Base-by-base conservation (phyloP, 2,888 invertebrate genomes). In the Nephrotoma appendiculata region DNA sequence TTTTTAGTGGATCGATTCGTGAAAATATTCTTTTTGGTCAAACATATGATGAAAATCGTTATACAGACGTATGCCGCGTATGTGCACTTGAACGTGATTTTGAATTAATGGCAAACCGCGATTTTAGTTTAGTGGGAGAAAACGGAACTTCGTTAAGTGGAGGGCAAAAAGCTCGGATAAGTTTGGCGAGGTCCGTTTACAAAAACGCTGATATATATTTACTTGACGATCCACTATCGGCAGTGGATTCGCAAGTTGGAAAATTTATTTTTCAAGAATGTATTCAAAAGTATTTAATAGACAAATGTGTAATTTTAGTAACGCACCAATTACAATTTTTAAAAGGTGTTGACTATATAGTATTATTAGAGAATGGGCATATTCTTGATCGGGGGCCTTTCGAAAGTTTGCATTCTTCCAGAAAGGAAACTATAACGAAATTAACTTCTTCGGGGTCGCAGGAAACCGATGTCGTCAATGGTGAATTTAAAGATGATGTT, bases 131-230 rank as follows among this genome's bases (percentile, higher is more conserved):
- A 86, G 95, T 97, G 0, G 97, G 97, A 2, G 97, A 97, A 89
- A 93, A 96, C 86, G 97, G 97, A 9, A 94, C 95, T 0, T 95
- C 95, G 5, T 91, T 98, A 11, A 96, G 96, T 57, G 97, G 97
- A 6, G 97, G 97, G 6, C 97, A 97, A 91, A 94, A 94, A 90
- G 96, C 97, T 0, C 93, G 97, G 88, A 94, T 98, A 42, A 96
- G 96, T 90, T 92, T 97, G 71, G 96, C 96, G 0, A 92, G 96
- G 89, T 94, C 96, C 1, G 92, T 96, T 84, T 97, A 96, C 89
- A 94, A 94, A 89, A 93, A 95, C 88, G 96, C 95, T 0, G 95
- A 95, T 89, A 92, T 95, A 52, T 95, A 95, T 89, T 90, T 95
- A n/a, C 89, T 95, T 52, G 95, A 95, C 89, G 95, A 95, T 90